Percentiles rank a stretch among this genome's conserved stretches.
These are phyloP conservation scores for Deladenus siricidicola DNA, from an alignment of 2,888 invertebrate genomes.

Conservation along the genomic window DNA sequence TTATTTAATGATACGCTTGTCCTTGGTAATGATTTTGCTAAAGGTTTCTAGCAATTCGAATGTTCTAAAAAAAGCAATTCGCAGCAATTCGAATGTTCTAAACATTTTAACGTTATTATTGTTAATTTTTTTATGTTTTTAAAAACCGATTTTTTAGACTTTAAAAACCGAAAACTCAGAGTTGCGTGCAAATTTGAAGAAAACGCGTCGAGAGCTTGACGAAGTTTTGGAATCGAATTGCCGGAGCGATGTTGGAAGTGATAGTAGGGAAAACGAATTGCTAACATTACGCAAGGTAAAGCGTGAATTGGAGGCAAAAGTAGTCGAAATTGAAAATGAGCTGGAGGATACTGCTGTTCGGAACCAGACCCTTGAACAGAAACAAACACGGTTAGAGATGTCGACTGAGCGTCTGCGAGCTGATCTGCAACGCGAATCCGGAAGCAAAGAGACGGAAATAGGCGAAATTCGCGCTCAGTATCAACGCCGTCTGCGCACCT, in stretches of 20 bases:
- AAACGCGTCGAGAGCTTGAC: conserved; percentile 21
- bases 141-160: conserved; percentile 7
- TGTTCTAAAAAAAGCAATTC: not conserved
- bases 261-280: conserved; percentile 27
- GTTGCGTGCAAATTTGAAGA: conserved; percentile 15
- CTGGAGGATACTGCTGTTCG: conserved; percentile 88
- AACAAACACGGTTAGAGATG: conserved; percentile 65
- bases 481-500: conserved; percentile 28
- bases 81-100: not conserved
- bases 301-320: conserved; percentile 75
- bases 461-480: conserved; percentile 24
- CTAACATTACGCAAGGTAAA: conserved; percentile 73
- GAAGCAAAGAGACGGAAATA: conserved; percentile 63
- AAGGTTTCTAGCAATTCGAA: not conserved
- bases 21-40: not conserved
- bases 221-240: conserved; percentile 8
- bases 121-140: not conserved
- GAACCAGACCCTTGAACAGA: conserved; percentile 80
- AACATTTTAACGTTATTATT: not conserved
- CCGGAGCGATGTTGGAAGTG: not conserved
- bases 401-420: conserved; percentile 16
- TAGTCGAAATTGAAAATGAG: conserved; percentile 63
- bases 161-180: conserved; percentile 24
- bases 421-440: conserved; percentile 64
- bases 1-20: not conserved